phyloP scores from a whole-genome alignment of 92 coral and sea anemone species.

The Porites cylindrica region DNA sequence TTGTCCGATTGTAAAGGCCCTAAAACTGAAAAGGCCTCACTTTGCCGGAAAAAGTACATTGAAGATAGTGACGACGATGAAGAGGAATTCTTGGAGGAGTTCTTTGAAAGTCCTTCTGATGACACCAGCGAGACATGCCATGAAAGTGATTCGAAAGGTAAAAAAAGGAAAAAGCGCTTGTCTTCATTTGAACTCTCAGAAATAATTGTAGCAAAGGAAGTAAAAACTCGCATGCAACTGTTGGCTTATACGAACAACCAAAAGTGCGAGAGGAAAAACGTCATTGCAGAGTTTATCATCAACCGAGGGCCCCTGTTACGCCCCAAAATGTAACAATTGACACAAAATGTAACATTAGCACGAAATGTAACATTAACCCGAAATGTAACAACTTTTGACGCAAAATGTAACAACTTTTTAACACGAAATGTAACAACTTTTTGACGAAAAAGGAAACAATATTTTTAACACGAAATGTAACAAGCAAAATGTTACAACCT shows the following conservation, averaged over 20 bases:
- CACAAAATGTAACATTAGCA: too few relatives aligned
- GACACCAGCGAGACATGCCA: not conserved
- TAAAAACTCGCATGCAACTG: slow-evolving; percentile 36
- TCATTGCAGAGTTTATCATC: slow-evolving; percentile 61
- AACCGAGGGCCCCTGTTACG: slow-evolving; percentile 16
- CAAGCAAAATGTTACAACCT: too few relatives aligned
- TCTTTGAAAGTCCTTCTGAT: not conserved
- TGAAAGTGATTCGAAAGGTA: not conserved
- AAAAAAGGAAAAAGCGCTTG: slow-evolving; percentile 35
- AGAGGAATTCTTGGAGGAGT: not conserved
- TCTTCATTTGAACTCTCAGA: slow-evolving; percentile 45
- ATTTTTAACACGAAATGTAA: too few relatives aligned
- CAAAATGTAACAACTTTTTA: too few relatives aligned
- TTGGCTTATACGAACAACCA: slow-evolving; percentile 58
- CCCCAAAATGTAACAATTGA: too few relatives aligned
- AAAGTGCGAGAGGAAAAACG: slow-evolving; percentile 41
- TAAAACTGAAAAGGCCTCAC: too few relatives aligned
- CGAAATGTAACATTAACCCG: too few relatives aligned
- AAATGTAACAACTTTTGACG: too few relatives aligned
- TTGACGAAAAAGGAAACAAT: too few relatives aligned
- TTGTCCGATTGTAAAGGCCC: too few relatives aligned
- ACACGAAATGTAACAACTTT: too few relatives aligned
- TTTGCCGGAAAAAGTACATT: not conserved
- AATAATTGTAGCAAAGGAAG: slow-evolving; percentile 26
- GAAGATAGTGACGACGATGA: slow-evolving; percentile 6